These are phyloP conservation scores for Chaetodon auriga DNA, from an alignment of 2,113 vertebrate species.

Conservation along the genomic window DNA sequence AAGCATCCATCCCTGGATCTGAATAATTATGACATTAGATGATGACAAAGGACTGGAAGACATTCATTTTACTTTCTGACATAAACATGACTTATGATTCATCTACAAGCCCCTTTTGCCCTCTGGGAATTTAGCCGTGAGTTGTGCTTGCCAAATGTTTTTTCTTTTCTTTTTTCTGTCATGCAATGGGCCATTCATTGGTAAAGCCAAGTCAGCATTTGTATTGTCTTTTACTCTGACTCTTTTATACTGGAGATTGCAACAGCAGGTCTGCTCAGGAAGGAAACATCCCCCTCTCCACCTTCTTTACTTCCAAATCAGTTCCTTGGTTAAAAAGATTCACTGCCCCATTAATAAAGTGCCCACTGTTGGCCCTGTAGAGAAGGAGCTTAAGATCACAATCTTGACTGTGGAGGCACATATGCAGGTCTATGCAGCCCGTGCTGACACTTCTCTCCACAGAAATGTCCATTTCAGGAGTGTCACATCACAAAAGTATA, in stretches of 20 bases:
- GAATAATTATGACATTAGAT: background rate
- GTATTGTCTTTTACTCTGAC: slow-evolving; percentile 11
- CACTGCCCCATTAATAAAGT: slow-evolving; percentile 16
- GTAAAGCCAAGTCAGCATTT: slow-evolving; percentile 16
- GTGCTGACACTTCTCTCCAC: too few relatives aligned
- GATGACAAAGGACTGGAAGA: background rate
- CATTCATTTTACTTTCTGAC: slow-evolving; percentile 7
- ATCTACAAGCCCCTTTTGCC: background rate
- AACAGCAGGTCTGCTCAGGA: slow-evolving; percentile 13
- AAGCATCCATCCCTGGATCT: background rate
- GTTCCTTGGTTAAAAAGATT: slow-evolving; percentile 4
- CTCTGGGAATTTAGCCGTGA: slow-evolving; percentile 22
- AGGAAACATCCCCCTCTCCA: slow-evolving; percentile 15
- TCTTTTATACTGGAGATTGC: background rate
- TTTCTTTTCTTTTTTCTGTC: background rate
- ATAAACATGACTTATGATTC: slow-evolving; percentile 38
- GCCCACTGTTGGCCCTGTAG: background rate
- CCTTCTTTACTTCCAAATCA: slow-evolving; percentile 22
- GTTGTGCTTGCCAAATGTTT: slow-evolving; percentile 7
- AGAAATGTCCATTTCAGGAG: too few relatives aligned
- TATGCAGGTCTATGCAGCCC: background rate
- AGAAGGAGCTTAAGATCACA: background rate
- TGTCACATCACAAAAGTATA: too few relatives aligned
- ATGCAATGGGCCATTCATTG: slow-evolving; percentile 7
- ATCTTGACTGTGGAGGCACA: background rate